Percentiles rank a stretch among this genome's conserved stretches.
Conservation (phyloP, 2,113 vertebrate genomes). For the Dinomys branickii region DNA sequence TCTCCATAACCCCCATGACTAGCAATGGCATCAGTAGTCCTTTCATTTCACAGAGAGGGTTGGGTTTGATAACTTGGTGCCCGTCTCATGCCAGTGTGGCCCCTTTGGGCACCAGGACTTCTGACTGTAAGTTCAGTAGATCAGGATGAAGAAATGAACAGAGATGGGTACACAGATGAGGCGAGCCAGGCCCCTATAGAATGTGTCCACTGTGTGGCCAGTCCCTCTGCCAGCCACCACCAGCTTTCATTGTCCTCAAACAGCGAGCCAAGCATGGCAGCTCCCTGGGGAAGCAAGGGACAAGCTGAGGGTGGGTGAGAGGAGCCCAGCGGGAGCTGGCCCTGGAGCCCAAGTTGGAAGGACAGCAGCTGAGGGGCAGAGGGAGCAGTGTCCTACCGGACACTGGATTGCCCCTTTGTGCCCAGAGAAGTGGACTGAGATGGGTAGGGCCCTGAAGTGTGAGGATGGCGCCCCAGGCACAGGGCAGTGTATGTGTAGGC, state of each 20-base stretch:
- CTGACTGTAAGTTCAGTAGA: background rate
- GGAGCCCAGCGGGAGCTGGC: background rate
- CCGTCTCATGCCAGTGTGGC: background rate
- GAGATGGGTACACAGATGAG: background rate
- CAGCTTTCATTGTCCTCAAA: background rate
- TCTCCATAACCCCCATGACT: background rate
- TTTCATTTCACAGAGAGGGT: background rate
- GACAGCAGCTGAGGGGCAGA: too few species aligned
- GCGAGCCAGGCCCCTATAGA: background rate
- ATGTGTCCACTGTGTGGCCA: background rate
- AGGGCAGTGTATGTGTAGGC: background rate
- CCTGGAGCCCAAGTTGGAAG: background rate
- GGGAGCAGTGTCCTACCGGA: background rate
- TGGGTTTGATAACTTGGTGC: background rate
- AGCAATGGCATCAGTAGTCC: background rate
- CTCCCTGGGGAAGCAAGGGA: background rate
- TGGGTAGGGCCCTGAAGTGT: slow-evolving; percentile 6
- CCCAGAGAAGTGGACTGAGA: background rate
- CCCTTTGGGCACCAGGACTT: background rate
- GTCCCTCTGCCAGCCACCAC: background rate
- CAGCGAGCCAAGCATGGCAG: background rate
- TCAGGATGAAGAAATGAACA: background rate
- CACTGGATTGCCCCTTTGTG: background rate
- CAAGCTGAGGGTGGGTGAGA: background rate
- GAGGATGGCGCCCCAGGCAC: background rate